phyloP scores from a whole-genome alignment of 2,113 vertebrate species.

The Agelaius phoeniceus region DNA sequence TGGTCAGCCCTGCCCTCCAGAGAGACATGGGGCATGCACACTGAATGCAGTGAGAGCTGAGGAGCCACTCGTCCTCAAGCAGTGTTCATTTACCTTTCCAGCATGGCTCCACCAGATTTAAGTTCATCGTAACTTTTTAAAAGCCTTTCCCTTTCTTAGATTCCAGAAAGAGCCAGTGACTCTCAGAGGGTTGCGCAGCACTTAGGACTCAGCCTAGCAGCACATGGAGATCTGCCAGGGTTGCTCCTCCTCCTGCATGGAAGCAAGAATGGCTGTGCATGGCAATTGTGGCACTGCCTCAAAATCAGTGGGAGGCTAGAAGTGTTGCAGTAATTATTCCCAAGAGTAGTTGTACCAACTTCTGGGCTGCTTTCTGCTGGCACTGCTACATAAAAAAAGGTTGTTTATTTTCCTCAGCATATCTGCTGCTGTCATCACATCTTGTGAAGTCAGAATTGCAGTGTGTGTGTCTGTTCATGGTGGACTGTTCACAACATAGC shows the following conservation, averaged over 20 bases:
- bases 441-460: background rate
- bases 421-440: background rate
- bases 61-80: background rate
- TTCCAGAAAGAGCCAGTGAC: background rate
- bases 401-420: background rate
- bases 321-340: background rate
- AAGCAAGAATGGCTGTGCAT: background rate
- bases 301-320: background rate
- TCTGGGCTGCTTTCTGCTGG: background rate
- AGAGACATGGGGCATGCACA: background rate
- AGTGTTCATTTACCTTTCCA: background rate
- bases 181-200: background rate
- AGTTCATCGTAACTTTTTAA: background rate
- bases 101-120: accelerated
- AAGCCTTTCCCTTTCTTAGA: background rate
- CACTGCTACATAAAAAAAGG: background rate
- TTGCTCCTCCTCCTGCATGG: background rate
- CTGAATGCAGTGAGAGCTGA: background rate
- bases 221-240: accelerated
- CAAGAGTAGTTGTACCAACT: background rate
- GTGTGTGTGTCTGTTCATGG: background rate
- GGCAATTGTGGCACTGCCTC: background rate
- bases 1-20: background rate
- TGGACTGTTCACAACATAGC: accelerated
- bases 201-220: background rate